Conservation (phyloP, 2,888 invertebrate genomes). For the Eupithecia abbreviata region DNA sequence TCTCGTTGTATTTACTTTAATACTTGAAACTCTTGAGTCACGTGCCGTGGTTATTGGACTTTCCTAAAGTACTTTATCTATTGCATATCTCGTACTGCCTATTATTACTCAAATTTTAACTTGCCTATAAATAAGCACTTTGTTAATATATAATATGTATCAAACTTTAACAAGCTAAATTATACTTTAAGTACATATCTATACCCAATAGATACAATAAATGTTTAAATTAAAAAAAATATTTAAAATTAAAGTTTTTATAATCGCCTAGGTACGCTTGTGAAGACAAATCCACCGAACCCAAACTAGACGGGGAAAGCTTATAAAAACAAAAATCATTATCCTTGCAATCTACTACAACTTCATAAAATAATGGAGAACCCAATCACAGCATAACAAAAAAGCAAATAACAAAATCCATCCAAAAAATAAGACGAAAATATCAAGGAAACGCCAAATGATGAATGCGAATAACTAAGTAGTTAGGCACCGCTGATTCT, state of each 20-base stretch:
- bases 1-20: slow-evolving; percentile 56
- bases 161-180: background rate
- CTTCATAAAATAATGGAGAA: background rate
- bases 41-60: slow-evolving; percentile 48
- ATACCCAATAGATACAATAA: background rate
- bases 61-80: slow-evolving; percentile 5
- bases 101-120: background rate
- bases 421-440: background rate
- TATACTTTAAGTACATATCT: background rate
- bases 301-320: too few relatives aligned
- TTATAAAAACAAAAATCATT: background rate
- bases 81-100: background rate
- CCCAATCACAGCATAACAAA: slow-evolving; percentile 1
- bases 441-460: slow-evolving; percentile 7
- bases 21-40: slow-evolving; percentile 48
- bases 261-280: too few relatives aligned
- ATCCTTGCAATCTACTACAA: background rate
- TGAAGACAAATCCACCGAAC: too few relatives aligned
- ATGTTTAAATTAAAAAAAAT: too few relatives aligned
- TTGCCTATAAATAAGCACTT: background rate
- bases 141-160: too few relatives aligned
- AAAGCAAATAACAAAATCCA: background rate
- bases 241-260: too few relatives aligned
- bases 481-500: slow-evolving; percentile 31
- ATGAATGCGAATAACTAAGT: slow-evolving; percentile 32